Evolutionary conservation across 2,888 invertebrate species (phyloP).

Genomic region (Molanna angustata): DNA sequence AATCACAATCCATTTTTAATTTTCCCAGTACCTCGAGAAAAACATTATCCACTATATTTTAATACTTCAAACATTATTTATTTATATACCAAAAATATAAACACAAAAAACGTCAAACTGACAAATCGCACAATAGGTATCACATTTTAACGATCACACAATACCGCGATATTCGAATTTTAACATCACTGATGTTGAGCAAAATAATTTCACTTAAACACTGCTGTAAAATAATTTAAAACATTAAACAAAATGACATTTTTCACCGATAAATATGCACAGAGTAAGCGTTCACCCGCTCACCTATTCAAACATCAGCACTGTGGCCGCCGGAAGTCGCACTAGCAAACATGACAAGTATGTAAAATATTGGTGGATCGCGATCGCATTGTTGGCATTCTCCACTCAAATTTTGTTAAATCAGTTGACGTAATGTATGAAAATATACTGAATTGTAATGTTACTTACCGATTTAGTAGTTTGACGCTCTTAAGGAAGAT

Average conservation of each 20-base stretch:
- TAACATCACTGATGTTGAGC: slow-evolving; percentile 54
- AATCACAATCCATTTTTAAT: slow-evolving; percentile 56
- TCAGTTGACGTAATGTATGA: slow-evolving; percentile 61
- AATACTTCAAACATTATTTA: too few species aligned
- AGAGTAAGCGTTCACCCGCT: slow-evolving; percentile 37
- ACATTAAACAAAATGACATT: slow-evolving; percentile 27
- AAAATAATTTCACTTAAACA: slow-evolving; percentile 35
- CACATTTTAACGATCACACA: slow-evolving; percentile 17
- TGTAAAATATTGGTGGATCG: slow-evolving; percentile 76
- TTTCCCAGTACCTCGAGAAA: too few species aligned
- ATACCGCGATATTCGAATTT: slow-evolving; percentile 60
- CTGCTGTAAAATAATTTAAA: slow-evolving; percentile 39
- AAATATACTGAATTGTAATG: slow-evolving; percentile 54
- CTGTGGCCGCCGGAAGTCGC: slow-evolving; percentile 50
- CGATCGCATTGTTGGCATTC: slow-evolving; percentile 73
- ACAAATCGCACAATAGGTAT: slow-evolving; percentile 20
- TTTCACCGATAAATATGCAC: slow-evolving; percentile 13
- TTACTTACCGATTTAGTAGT: slow-evolving; percentile 66
- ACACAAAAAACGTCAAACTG: slow-evolving; percentile 55
- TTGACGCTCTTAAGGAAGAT: slow-evolving; percentile 21
- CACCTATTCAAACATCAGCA: slow-evolving; percentile 46
- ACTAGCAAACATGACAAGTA: slow-evolving; percentile 72
- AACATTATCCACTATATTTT: too few species aligned
- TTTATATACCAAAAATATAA: too few species aligned
- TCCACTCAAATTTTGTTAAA: slow-evolving; percentile 63